Conservation (phyloP, 2,888 invertebrate species). For the Molorchus minor region DNA sequence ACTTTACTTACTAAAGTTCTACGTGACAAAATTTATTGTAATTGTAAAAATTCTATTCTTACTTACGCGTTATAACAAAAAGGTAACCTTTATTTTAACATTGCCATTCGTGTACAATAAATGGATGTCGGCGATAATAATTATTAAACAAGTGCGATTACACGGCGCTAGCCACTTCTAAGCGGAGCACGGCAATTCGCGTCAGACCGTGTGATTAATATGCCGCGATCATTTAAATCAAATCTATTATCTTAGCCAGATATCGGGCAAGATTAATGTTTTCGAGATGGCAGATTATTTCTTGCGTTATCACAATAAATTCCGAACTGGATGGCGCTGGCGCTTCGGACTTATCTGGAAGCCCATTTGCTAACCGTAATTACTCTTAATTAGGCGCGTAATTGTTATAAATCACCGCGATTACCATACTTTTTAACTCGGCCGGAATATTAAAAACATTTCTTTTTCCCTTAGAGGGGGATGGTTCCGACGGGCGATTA, state of each 20-base stretch:
- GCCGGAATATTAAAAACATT: slow-evolving; percentile 23
- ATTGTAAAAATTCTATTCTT: too few relatives aligned
- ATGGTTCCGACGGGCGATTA: slow-evolving; percentile 1
- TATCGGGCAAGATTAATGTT: slow-evolving; percentile 25
- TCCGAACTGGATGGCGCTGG: slow-evolving; percentile 16
- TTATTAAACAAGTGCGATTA: too few relatives aligned
- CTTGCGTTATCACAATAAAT: slow-evolving; percentile 27
- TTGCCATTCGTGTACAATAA: too few relatives aligned
- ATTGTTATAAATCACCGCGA: slow-evolving; percentile 27
- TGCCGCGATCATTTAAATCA: slow-evolving; percentile 16
- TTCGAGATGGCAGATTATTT: slow-evolving; percentile 16
- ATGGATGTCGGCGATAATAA: too few relatives aligned
- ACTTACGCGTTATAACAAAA: too few relatives aligned
- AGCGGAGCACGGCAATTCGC: slow-evolving; percentile 14
- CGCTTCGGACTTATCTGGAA: slow-evolving; percentile 20
- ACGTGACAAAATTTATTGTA: too few relatives aligned
- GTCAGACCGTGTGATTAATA: slow-evolving; percentile 22
- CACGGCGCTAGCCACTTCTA: background rate
- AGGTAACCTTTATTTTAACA: too few relatives aligned
- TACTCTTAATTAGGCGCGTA: slow-evolving; percentile 29
- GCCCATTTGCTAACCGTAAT: slow-evolving; percentile 26
- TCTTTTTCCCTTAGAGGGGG: slow-evolving; percentile 16
- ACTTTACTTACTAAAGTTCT: too few relatives aligned
- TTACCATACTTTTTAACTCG: slow-evolving; percentile 18
- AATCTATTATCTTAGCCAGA: slow-evolving; percentile 23